Percentiles rank a stretch among this genome's conserved stretches.
Evolutionary conservation across 1,140 invertebrate genomes (phyloP).

Genomic region (Aphaenogaster ashmeadi): DNA sequence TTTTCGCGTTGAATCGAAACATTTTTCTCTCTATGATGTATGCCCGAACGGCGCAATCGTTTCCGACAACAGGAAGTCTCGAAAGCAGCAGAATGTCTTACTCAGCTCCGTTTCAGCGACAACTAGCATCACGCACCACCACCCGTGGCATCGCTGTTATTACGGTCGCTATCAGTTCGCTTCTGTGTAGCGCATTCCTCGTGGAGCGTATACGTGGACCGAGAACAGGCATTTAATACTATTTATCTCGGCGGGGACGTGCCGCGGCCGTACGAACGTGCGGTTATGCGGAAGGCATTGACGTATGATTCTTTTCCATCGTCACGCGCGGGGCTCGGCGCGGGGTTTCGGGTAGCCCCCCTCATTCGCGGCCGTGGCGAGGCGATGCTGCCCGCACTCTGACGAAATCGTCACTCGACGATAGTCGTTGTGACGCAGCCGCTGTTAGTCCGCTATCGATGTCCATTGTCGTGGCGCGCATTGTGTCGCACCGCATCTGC

Average conservation of each 20-base stretch:
- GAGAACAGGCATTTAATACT: slow-evolving; percentile 32
- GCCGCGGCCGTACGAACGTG: slow-evolving; percentile 25
- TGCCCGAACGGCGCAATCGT: background rate
- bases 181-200: slow-evolving; percentile 44
- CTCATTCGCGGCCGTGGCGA: background rate
- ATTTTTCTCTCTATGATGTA: background rate
- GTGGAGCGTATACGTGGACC: background rate
- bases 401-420: slow-evolving; percentile 25
- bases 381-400: background rate
- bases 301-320: slow-evolving; percentile 37
- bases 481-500: slow-evolving; percentile 66
- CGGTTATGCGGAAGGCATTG: slow-evolving; percentile 58
- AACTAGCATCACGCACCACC: slow-evolving; percentile 18
- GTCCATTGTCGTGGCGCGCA: slow-evolving; percentile 22
- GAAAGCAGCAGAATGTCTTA: background rate
- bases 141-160: slow-evolving; percentile 15
- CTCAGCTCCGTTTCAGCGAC: slow-evolving; percentile 28
- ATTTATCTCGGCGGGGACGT: slow-evolving; percentile 32
- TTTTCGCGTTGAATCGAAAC: background rate
- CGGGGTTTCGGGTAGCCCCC: background rate
- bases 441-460: background rate
- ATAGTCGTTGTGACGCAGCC: slow-evolving; percentile 46
- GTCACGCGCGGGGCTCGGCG: background rate
- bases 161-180: slow-evolving; percentile 22
- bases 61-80: slow-evolving; percentile 35